Evolutionary conservation across 2,888 invertebrate species (phyloP), one percentile per base, ranked within the genome.

Genomic region (Gnatocerus cornutus): DNA sequence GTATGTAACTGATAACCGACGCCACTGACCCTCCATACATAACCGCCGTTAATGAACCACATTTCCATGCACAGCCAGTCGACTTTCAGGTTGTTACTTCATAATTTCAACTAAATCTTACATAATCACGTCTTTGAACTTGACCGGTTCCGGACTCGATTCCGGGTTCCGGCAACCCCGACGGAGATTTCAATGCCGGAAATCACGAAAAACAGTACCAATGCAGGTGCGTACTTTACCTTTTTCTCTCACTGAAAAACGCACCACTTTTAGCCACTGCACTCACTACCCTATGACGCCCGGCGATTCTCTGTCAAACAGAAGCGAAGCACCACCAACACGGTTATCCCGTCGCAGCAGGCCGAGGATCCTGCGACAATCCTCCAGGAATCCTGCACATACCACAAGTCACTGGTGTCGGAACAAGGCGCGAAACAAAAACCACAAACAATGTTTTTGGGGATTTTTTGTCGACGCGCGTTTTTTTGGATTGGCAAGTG

Each of bases 361-460:
- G 45, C 58, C 58, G 45, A 62, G 53, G 43, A 53, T 63, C 65
- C 65, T 56, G 65, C 65, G 48, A 37, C 65, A 33, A n/a, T 65
- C 67, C 67, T 45, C n/a, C 67, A 50, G 50, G 43, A 43, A 9
- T 37, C 27, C 6, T 10, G 50, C 67, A 61, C 67, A 67, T 67
- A 27, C 8, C 65, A 56, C 64, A 39, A 8, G 53, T 9, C 64
- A 43, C 55, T 16, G 55, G 1, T 10, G 8, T 7, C 43, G 33
- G 21, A 6, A 59, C 43, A 29, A 29, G 12, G 16, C 29, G 7
- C 21, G n/a, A 27, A 59, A 59, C 33, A 37, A 37, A 53, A 53
- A 30, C 45, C 58, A 43, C 39, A 16, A 37, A 27, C 56, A 43
- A 16, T 41, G 48, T 45, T 53, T 64, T 64, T 64, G 10, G 48